Percentiles rank a stretch among this genome's conserved stretches.
Evolutionary conservation across 2,888 invertebrate genomes (phyloP).

Genomic region (Limulus polyphemus): DNA sequence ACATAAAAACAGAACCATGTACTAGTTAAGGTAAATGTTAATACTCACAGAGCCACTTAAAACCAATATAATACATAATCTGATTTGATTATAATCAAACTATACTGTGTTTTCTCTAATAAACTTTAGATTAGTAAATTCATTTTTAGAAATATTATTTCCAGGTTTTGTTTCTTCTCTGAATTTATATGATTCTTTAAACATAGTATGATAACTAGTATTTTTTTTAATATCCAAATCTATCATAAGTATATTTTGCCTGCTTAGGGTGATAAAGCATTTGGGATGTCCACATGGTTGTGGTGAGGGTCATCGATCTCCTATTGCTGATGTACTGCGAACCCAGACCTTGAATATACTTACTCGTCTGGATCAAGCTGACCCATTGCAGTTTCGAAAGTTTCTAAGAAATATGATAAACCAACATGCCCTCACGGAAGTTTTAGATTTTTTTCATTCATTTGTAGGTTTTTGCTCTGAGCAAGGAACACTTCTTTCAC

Average conservation of each 20-base stretch:
- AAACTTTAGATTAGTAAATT: no score
- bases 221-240: background rate
- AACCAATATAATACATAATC: no score
- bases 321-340: conserved; percentile 78
- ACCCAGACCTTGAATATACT: conserved; percentile 72
- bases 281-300: conserved; percentile 94
- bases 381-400: conserved; percentile 49
- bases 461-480: conserved; percentile 92
- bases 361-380: conserved; percentile 57
- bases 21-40: no score
- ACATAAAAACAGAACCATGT: no score
- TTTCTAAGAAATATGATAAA: conserved; percentile 55
- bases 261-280: conserved; percentile 62
- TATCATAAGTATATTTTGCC: background rate
- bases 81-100: no score
- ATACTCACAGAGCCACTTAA: no score
- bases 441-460: conserved; percentile 87
- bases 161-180: no score
- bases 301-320: conserved; percentile 55
- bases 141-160: no score
- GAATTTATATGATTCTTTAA: no score
- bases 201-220: background rate
- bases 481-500: conserved; percentile 68
- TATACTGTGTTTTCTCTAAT: no score
- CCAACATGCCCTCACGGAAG: conserved; percentile 60